Percentiles rank a stretch among this genome's conserved stretches.
Conservation (phyloP, 2,797 vertebrate species). For the Tadarida brasiliensis region DNA sequence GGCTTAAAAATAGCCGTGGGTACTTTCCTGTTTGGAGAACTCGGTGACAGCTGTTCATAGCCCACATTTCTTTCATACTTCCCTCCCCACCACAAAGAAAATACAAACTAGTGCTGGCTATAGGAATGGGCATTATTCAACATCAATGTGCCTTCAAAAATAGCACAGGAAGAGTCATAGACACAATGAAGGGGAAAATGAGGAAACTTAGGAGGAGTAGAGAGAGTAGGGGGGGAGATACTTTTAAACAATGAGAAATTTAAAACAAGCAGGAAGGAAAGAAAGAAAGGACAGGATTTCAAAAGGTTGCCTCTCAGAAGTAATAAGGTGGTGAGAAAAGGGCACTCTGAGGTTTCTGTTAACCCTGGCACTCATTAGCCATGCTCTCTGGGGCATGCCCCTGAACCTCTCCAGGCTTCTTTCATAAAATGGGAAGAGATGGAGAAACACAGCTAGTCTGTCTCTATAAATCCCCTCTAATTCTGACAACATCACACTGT, state of each 20-base stretch:
- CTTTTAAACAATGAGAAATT: constrained; percentile 67
- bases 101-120: constrained; percentile 58
- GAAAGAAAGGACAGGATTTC: constrained; percentile 38
- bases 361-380: neutral
- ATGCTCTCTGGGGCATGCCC: neutral
- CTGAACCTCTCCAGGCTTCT: neutral
- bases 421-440: neutral
- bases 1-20: constrained; percentile 78
- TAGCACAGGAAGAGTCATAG: constrained; percentile 78
- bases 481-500: neutral
- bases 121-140: constrained; percentile 75
- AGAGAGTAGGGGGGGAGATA: constrained; percentile 34
- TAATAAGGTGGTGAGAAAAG: neutral
- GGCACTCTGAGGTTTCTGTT: neutral
- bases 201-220: constrained; percentile 48
- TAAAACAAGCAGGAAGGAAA: constrained; percentile 64
- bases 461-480: neutral
- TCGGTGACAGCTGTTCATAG: constrained; percentile 78
- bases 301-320: constrained; percentile 40
- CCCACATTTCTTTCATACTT: constrained; percentile 78
- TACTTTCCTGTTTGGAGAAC: constrained; percentile 78
- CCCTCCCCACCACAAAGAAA: constrained; percentile 71
- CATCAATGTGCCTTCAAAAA: constrained; percentile 71
- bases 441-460: neutral
- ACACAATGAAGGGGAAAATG: constrained; percentile 78